Evolutionary conservation across 2,888 invertebrate genomes (phyloP).

Genomic region (Galerucella nymphaeae): DNA sequence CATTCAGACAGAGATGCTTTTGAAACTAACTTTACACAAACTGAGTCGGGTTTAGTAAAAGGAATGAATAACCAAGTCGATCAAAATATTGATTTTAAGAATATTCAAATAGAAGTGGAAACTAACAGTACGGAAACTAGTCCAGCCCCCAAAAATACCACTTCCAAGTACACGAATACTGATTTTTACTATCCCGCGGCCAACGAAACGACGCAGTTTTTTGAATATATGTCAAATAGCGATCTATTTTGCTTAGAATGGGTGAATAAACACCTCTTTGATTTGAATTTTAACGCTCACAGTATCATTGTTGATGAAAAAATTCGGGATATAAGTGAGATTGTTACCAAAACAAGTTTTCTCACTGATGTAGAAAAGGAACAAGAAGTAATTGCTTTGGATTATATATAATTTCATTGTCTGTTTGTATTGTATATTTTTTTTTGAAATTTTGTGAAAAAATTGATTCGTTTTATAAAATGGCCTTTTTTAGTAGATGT

Average conservation of each 20-base stretch:
- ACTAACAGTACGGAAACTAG: background rate
- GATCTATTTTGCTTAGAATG: conserved; percentile 57
- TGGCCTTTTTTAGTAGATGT: background rate
- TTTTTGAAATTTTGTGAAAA: background rate
- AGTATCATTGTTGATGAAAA: conserved; percentile 54
- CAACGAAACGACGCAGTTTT: conserved; percentile 11
- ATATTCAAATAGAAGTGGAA: conserved; percentile 1
- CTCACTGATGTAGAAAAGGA: conserved; percentile 38
- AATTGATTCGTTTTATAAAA: background rate
- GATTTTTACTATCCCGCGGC: conserved; percentile 18
- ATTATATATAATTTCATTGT: conserved; percentile 10
- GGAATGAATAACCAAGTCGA: background rate
- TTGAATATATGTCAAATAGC: conserved; percentile 53
- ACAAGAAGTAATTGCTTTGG: background rate
- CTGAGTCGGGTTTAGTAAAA: background rate
- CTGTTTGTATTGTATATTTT: background rate
- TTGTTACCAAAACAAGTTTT: conserved; percentile 46
- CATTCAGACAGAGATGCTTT: background rate
- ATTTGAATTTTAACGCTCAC: conserved; percentile 52
- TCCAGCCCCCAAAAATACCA: background rate
- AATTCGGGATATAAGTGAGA: conserved; percentile 52
- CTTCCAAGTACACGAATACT: conserved; percentile 24
- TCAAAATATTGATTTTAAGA: conserved; percentile 1
- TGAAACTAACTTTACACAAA: background rate
- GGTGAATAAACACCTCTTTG: conserved; percentile 56